Evolutionary conservation across 2,797 vertebrate species (phyloP).

Genomic region (Danio tinwini): DNA sequence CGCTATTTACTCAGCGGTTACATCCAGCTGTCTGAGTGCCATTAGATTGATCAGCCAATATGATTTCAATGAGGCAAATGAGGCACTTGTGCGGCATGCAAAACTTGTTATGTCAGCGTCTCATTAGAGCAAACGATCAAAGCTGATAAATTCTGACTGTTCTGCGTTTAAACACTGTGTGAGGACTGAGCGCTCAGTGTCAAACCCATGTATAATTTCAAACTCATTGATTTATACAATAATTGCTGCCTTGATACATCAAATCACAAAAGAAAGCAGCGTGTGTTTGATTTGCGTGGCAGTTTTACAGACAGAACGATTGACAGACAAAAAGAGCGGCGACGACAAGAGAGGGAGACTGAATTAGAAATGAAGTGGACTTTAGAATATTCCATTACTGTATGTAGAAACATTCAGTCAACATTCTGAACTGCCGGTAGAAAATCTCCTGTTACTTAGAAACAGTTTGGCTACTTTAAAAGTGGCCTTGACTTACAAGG

Average conservation of each 20-base stretch:
- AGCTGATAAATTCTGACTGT: constrained; percentile 37
- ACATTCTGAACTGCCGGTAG: background rate
- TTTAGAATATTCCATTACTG: background rate
- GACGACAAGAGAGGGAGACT: background rate
- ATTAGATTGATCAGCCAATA: constrained; percentile 41
- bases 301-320: constrained; percentile 14
- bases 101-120: constrained; percentile 22
- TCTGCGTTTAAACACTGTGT: constrained; percentile 16
- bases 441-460: constrained; percentile 4
- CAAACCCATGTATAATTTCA: constrained; percentile 35
- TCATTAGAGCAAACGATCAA: constrained; percentile 33
- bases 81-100: background rate
- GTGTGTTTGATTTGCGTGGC: constrained; percentile 24
- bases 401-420: constrained; percentile 22
- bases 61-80: constrained; percentile 34
- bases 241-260: constrained; percentile 47
- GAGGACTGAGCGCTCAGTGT: background rate
- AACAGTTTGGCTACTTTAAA: constrained; percentile 6
- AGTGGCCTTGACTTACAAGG: background rate
- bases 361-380: constrained; percentile 15
- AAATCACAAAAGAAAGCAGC: constrained; percentile 45
- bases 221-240: constrained; percentile 43
- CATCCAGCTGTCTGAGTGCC: constrained; percentile 17
- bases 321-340: constrained; percentile 17
- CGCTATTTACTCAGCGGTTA: background rate